Evolutionary conservation across 2,113 vertebrate species (phyloP).

Genomic region (Tachysurus vachellii): DNA sequence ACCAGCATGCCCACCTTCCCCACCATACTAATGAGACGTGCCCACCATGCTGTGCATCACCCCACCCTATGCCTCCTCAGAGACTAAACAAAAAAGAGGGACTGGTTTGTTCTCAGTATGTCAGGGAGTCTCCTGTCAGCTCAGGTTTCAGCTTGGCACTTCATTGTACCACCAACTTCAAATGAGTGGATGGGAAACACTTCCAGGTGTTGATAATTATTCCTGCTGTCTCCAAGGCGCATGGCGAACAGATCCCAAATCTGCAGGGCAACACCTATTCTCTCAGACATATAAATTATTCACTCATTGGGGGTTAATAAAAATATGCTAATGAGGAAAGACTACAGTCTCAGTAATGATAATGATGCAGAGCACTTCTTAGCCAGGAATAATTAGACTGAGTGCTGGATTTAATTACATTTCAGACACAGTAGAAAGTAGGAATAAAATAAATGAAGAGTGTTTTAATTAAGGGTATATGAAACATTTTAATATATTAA

Average conservation of each 20-base stretch:
- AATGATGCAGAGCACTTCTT: constrained; percentile 45
- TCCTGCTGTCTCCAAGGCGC: constrained; percentile 42
- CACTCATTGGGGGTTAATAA: constrained; percentile 54
- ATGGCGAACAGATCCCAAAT: constrained; percentile 15
- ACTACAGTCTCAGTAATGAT: constrained; percentile 45
- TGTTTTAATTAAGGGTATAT: constrained; percentile 29
- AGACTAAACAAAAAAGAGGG: constrained; percentile 18
- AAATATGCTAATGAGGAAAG: constrained; percentile 55
- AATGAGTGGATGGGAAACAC: constrained; percentile 38
- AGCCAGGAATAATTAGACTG: constrained; percentile 45
- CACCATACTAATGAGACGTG: constrained; percentile 53
- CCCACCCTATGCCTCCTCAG: constrained; percentile 30
- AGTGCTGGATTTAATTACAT: constrained; percentile 53
- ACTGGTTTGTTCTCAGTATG: constrained; percentile 1
- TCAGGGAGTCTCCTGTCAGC: constrained; percentile 47
- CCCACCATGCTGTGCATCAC: constrained; percentile 12
- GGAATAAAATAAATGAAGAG: constrained; percentile 10
- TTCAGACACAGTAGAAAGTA: constrained; percentile 28
- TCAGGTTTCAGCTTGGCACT: constrained; percentile 50
- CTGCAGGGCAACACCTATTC: constrained; percentile 26
- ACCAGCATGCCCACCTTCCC: constrained; percentile 34
- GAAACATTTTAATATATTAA: neutral
- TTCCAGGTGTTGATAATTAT: constrained; percentile 46
- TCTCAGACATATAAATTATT: constrained; percentile 51
- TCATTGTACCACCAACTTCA: constrained; percentile 28